A percentile compares a stretch with the other conserved stretches of the same genome.
Conservation (phyloP, 1,140 invertebrate genomes). For the Caenorhabditis remanei region DNA sequence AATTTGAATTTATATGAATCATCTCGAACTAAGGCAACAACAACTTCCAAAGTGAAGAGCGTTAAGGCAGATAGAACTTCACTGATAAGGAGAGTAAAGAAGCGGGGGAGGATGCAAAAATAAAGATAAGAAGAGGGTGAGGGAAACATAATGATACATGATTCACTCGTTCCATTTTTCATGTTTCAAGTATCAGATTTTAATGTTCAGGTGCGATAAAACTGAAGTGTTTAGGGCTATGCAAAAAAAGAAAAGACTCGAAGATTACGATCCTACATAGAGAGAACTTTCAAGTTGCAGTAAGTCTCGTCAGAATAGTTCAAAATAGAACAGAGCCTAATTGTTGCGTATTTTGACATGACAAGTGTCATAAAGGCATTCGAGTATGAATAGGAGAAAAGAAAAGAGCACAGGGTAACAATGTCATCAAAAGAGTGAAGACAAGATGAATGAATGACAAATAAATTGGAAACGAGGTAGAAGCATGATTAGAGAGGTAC, state of each 20-base stretch:
- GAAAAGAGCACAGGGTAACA: background rate
- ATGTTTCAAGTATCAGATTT: too few relatives aligned
- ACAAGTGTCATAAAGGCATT: too few relatives aligned
- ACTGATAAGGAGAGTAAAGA: background rate
- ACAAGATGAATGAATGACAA: background rate
- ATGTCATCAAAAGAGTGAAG: constrained; percentile 35
- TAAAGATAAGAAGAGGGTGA: background rate
- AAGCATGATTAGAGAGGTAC: background rate
- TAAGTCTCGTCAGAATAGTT: too few relatives aligned
- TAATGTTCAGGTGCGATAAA: too few relatives aligned
- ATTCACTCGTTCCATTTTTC: constrained; percentile 20
- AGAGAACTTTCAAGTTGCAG: too few relatives aligned
- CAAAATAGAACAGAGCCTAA: too few relatives aligned
- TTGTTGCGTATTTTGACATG: too few relatives aligned
- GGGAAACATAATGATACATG: background rate
- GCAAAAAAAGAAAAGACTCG: too few relatives aligned
- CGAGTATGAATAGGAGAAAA: background rate
- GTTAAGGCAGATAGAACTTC: background rate
- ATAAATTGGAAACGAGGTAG: background rate
- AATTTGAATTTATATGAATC: background rate
- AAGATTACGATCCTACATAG: too few relatives aligned
- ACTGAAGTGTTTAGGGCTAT: too few relatives aligned
- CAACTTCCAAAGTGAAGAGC: background rate
- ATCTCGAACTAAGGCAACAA: background rate
- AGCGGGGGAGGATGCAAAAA: background rate